Base-by-base conservation (phyloP, 1,140 invertebrate genomes). In the Lethrus apterus region DNA sequence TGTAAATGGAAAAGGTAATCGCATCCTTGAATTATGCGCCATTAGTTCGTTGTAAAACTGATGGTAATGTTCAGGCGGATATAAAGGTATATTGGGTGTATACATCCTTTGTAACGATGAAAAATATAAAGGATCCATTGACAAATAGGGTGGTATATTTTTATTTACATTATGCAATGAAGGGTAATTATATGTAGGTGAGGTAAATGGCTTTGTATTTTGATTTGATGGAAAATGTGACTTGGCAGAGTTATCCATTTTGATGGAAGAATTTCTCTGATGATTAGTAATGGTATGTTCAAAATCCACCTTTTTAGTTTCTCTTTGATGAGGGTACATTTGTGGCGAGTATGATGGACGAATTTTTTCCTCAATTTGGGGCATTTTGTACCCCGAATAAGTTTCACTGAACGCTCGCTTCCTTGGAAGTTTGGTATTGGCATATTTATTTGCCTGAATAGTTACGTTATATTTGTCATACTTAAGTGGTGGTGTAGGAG, bases 1-100 rank as follows among this genome's bases (percentile, higher is more conserved):
- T 1, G 52, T 38, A 14, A 52, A 44, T 1, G 43, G 46, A 43
- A 58, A 61, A 14, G 52, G 59, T 20, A 46, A 54, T 31, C 47
- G 42, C 7, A 59, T 29, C 15, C 58, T 43, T 3, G 54, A 46
- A 38, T 55, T 58, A 18, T 57, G 50, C 4, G 48, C 53, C 49
- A 63, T 58, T 8, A 71, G 47, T 36, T 71, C 67, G 30, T 65
- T 68, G 50, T 70, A 72, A n/a, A 71, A 56, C 40, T 68, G 64
- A 14, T 70, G 50, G 31, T 67, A 66, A 20, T 70, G 65, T 7
- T 58, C 52, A n/a, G 58, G 52, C 9, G 62, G 56, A 10, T 62
- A 46, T 9, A 57, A 52, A 30, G 59, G 36, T 30, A 67, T 44
- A 9, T 52, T 49, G 5, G 46, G 42, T 2, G 49, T 10, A 36